phyloP scores from a whole-genome alignment of 1,140 invertebrate species.

The Musca vetustissima region DNA sequence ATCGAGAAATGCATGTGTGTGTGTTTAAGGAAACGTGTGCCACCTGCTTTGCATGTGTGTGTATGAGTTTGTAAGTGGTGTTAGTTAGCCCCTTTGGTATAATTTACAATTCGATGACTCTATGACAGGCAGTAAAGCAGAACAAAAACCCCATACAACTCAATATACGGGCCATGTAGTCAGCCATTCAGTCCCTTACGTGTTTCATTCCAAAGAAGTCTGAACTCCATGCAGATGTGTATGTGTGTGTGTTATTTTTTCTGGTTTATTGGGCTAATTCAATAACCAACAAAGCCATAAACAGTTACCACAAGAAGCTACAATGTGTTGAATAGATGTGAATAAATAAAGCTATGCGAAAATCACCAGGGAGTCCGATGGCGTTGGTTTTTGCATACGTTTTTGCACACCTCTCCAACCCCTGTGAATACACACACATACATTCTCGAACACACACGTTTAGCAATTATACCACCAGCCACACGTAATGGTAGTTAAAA shows the following conservation, averaged over 20 bases:
- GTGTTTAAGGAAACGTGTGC: too few relatives aligned
- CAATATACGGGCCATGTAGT: not conserved
- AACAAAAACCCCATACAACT: not conserved
- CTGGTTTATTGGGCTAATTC: conserved; percentile 56
- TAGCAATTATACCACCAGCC: too few relatives aligned
- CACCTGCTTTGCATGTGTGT: not conserved
- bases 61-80: not conserved
- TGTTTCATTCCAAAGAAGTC: not conserved
- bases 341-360: not conserved
- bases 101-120: too few relatives aligned
- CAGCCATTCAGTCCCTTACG: not conserved
- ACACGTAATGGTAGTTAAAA: not conserved
- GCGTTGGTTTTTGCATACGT: too few relatives aligned
- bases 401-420: too few relatives aligned
- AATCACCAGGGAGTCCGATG: not conserved
- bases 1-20: not conserved
- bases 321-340: conserved; percentile 5
- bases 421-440: not conserved
- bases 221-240: not conserved
- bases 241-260: conserved; percentile 48
- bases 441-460: not conserved
- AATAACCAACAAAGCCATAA: conserved; percentile 50
- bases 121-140: not conserved
- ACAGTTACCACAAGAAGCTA: conserved; percentile 30
- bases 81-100: too few relatives aligned